Evolutionary conservation across 2,797 vertebrate genomes (phyloP).

Genomic region (Dendrocincla tyrannina): DNA sequence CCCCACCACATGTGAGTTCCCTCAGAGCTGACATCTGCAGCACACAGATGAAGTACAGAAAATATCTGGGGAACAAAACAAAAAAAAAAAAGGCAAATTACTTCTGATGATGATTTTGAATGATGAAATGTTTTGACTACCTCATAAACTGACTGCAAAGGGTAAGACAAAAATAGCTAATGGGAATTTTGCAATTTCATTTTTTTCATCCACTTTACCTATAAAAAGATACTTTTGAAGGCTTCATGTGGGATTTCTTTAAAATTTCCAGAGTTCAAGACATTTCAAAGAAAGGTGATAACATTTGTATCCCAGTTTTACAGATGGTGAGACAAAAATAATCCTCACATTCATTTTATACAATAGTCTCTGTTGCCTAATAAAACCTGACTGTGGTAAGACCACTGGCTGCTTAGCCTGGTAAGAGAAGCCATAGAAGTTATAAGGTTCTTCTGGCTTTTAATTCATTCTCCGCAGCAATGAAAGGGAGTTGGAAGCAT

Average conservation of each 20-base stretch:
- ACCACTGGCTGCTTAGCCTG: neutral
- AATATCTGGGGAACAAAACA: neutral
- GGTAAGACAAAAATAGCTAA: constrained; percentile 6
- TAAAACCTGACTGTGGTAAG: neutral
- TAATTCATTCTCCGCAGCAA: neutral
- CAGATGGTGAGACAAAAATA: neutral
- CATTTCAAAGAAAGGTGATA: neutral
- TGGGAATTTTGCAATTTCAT: neutral
- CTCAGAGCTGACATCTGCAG: constrained; percentile 39
- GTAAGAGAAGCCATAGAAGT: neutral
- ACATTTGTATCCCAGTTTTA: neutral
- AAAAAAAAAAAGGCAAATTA: neutral
- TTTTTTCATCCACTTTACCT: neutral
- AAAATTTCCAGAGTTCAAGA: neutral
- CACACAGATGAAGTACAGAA: neutral
- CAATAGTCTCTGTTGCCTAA: neutral
- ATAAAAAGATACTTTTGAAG: neutral
- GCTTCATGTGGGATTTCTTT: neutral
- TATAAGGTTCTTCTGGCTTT: neutral
- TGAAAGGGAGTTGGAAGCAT: neutral
- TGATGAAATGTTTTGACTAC: constrained; percentile 12
- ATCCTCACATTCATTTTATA: neutral
- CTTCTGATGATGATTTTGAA: constrained; percentile 15
- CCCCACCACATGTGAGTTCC: neutral
- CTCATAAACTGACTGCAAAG: constrained; percentile 6